Base-by-base conservation (phyloP, 1,140 invertebrate species). In the Alviniconcha marisindica region DNA sequence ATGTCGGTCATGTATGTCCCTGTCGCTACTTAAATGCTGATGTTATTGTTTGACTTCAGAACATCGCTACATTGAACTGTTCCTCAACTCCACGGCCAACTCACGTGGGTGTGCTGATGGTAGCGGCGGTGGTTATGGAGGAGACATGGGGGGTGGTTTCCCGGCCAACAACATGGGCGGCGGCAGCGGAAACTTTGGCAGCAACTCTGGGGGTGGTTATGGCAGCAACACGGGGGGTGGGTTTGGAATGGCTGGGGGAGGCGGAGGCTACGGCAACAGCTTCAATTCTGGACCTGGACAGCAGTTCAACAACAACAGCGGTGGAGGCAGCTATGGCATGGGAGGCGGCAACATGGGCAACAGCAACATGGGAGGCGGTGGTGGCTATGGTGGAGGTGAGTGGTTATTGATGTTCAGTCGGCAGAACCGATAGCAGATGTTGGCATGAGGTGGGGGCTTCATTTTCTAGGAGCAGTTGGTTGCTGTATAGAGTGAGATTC, bases 41-140 rank as follows among this genome's bases (percentile, higher is more conserved):
- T n/a, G n/a, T n/a, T n/a, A n/a, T n/a, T n/a, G n/a, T n/a, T n/a
- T n/a, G n/a, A 82, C 83, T 92, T n/a, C 88, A 97, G 94, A 97
- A 81, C 97, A 98, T 90, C 95, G 97, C 86, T 98, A 98, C 90
- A 98, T 98, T 87, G 97, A 98, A 93, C 91, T 98, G 54, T 97
- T 97, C 91, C 93, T 97, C 54, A 96, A 97, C 91, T 96, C 95
- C 7, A 93, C 95, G 76, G 94, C 94, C 38, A 84, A 84, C 77
- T 84, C 87, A 40, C 88, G 88, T 7, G 77, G 76, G 24, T 93
- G 93, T 44, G 91, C 94, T 42, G 87, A 83, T 40, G 79, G 77
- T 76, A 84, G 85, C 73, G 82, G 82, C 56, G 83, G 82, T 33
- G 77, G 86, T 44, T 84, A 83, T 33, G 86, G 86, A 38, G 82